Evolutionary conservation across 2,888 invertebrate species (phyloP).

Genomic region (Euzophera pinguis): DNA sequence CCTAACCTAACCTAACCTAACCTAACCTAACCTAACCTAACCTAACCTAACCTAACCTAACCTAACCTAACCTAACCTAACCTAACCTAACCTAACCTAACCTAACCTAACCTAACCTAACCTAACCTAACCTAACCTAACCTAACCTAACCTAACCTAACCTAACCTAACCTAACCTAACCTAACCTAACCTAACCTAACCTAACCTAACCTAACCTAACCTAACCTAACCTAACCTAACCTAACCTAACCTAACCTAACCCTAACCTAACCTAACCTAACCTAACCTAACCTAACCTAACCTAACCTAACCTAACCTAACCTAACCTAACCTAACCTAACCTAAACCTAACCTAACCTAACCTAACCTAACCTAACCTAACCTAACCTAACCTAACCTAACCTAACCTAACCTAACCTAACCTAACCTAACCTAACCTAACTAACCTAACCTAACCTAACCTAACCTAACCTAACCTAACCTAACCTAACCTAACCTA

Average conservation of each 20-base stretch:
- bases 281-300: conserved; percentile 25
- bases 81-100: conserved; percentile 26
- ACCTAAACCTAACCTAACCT: conserved; percentile 24
- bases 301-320: conserved; percentile 26
- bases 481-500: too few relatives aligned
- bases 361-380: conserved; percentile 21
- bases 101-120: conserved; percentile 27
- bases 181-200: conserved; percentile 25
- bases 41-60: conserved; percentile 26
- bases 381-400: conserved; percentile 8
- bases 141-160: conserved; percentile 24
- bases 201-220: conserved; percentile 24
- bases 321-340: conserved; percentile 24
- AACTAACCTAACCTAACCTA: conserved; percentile 13
- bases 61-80: conserved; percentile 27
- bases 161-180: conserved; percentile 26
- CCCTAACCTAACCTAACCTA: conserved; percentile 20
- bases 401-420: conserved; percentile 13
- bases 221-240: conserved; percentile 19
- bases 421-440: conserved; percentile 8
- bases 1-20: conserved; percentile 23
- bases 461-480: too few relatives aligned
- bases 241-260: conserved; percentile 19
- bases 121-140: conserved; percentile 26
- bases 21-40: conserved; percentile 24